A percentile compares a stretch with the other conserved stretches of the same genome.
Evolutionary conservation across 2,888 invertebrate genomes (phyloP).

Genomic region (Rhopalosiphum nymphaeae): DNA sequence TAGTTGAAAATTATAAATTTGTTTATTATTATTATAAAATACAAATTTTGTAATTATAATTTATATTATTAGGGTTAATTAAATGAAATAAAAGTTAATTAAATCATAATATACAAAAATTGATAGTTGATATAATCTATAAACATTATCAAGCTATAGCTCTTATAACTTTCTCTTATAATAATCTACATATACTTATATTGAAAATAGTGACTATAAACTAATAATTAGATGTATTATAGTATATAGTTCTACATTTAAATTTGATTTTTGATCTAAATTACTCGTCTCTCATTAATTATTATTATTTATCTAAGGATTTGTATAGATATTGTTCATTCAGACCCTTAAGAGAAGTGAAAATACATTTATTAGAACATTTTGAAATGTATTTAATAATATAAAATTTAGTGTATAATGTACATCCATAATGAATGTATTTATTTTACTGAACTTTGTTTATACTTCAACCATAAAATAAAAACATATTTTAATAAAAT

Average conservation of each 20-base stretch:
- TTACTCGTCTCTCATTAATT: not conserved
- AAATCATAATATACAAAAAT: not conserved
- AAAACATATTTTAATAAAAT: not conserved
- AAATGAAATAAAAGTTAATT: not conserved
- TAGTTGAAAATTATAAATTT: not conserved
- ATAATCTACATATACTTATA: not conserved
- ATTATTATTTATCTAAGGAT: not conserved
- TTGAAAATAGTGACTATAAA: not conserved
- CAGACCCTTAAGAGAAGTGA: not conserved
- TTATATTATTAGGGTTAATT: not conserved
- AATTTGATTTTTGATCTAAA: not conserved
- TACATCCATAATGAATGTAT: not conserved
- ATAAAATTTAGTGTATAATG: no score
- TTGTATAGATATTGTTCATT: not conserved
- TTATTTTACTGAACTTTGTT: not conserved
- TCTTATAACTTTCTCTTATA: not conserved
- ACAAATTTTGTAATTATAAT: not conserved
- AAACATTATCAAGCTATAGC: not conserved
- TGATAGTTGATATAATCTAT: not conserved
- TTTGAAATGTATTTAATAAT: not conserved
- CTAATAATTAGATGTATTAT: not conserved
- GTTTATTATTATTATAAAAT: not conserved
- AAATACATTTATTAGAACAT: not conserved
- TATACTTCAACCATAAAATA: not conserved
- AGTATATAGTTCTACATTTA: not conserved